Percentiles rank a stretch among this genome's conserved stretches.
Evolutionary conservation across 2,113 vertebrate genomes (phyloP).

Genomic region (Pandion haliaetus): DNA sequence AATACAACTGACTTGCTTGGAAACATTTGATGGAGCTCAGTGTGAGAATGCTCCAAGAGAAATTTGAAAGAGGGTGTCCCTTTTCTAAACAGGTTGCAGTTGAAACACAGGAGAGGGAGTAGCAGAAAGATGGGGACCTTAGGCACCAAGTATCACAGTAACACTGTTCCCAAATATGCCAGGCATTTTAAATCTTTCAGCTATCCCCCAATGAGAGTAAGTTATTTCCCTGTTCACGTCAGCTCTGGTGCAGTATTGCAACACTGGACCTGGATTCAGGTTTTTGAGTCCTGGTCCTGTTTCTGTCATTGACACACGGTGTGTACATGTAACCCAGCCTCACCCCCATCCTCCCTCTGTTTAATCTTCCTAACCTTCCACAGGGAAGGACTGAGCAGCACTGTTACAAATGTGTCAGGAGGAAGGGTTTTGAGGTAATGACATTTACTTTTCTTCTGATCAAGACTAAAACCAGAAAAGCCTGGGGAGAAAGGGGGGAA

Average conservation of each 20-base stretch:
- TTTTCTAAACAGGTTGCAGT: not conserved
- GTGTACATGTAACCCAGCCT: fast-evolving
- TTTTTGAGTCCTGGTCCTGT: not conserved
- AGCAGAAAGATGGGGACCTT: not conserved
- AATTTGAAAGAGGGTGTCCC: not conserved
- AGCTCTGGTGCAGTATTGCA: not conserved
- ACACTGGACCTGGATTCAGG: not conserved
- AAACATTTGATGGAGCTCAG: not conserved
- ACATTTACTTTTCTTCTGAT: not conserved
- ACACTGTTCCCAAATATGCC: not conserved
- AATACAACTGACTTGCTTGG: not conserved
- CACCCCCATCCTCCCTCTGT: not conserved
- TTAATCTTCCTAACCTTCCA: not conserved
- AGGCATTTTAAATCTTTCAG: not conserved
- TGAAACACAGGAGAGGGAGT: not conserved
- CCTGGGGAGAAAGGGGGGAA: not conserved
- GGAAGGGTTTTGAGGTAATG: not conserved
- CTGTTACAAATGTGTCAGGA: not conserved
- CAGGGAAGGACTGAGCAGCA: not conserved
- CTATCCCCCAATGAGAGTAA: not conserved
- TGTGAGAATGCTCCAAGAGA: not conserved
- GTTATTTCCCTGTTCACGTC: not conserved
- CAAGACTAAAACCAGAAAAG: not conserved
- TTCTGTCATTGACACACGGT: not conserved
- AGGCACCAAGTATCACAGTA: not conserved